Evolutionary conservation across 2,113 vertebrate species (phyloP).

Genomic region (Capricornis sumatraensis): DNA sequence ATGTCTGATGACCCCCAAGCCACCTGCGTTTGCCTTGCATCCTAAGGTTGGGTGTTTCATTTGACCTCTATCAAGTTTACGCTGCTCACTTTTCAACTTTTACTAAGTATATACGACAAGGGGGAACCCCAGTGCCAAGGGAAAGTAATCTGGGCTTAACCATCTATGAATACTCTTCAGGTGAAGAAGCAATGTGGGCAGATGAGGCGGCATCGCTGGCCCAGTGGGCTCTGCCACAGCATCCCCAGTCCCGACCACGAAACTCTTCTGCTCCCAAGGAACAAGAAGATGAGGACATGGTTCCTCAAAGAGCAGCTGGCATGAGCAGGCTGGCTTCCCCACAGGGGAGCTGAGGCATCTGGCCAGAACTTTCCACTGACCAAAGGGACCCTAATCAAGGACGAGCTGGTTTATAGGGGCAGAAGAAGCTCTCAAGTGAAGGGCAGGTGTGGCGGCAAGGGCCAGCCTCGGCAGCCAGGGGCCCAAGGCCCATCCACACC

Average conservation of each 20-base stretch:
- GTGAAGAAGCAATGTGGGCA: neutral
- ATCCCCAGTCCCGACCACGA: neutral
- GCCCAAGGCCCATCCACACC: neutral
- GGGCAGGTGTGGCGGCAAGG: neutral
- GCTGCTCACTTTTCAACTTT: neutral
- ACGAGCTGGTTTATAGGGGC: neutral
- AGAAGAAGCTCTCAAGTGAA: neutral
- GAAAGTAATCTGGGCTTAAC: neutral
- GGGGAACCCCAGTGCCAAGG: neutral
- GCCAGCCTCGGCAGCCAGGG: neutral
- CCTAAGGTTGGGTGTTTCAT: neutral
- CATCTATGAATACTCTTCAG: neutral
- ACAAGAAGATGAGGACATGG: neutral
- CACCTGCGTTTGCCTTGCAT: neutral
- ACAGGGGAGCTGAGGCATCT: neutral
- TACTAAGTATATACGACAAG: neutral
- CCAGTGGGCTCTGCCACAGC: neutral
- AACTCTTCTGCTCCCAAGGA: neutral
- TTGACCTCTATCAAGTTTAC: neutral
- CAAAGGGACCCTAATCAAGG: neutral
- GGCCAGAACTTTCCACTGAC: neutral
- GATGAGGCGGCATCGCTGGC: rapidly evolving
- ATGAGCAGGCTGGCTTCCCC: neutral
- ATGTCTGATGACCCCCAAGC: neutral
- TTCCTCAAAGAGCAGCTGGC: neutral